Base-by-base conservation (phyloP, 2,797 vertebrate species). In the Chromis chromis region DNA sequence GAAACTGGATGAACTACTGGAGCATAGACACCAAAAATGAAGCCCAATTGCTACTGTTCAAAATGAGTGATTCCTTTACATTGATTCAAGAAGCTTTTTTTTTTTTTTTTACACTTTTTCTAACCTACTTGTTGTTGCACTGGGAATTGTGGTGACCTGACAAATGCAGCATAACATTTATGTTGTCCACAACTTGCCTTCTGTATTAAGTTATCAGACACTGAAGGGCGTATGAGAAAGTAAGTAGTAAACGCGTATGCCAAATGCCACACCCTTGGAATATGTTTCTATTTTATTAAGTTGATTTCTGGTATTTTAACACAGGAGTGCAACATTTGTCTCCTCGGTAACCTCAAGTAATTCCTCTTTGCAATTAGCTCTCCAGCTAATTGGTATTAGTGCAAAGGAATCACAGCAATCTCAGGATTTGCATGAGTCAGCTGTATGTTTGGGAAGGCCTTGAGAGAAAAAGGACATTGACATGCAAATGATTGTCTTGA, bases 401-500 rank as follows among this genome's bases (percentile, higher is more conserved):
- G 80, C 74, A 61, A 81, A 73, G 58, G 76, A 89, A 88, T 86
- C 81, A 73, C 72, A 70, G 86, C 84, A 67, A 81, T 76, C 80
- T 82, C 42, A 28, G 70, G 74, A 87, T 91, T 89, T 86, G 85
- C 80, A 81, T 59, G 63, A 85, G 88, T 94, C 90, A 91, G 91
- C 91, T 89, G 65, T 84, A 81, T 69, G 87, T 91, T 91, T 91
- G 82, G 85, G 82, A 89, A 90, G 84, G 88, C 84, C 84, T 85
- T 83, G 78, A 84, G 77, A 89, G 63, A 90, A 88, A 84, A 88
- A 85, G 84, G 88, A 94, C 92, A 94, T 92, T 95, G 91, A 94
- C 92, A 92, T 93, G 90, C 92, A 94, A 94, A 94, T 94, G 91
- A 93, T 92, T 87, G 89, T 92, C 91, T 92, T 92, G 88, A 94